Evolutionary conservation across 37 sponge, comb jelly and placozoan species (phyloP).

Genomic region (Crambe crambe): DNA sequence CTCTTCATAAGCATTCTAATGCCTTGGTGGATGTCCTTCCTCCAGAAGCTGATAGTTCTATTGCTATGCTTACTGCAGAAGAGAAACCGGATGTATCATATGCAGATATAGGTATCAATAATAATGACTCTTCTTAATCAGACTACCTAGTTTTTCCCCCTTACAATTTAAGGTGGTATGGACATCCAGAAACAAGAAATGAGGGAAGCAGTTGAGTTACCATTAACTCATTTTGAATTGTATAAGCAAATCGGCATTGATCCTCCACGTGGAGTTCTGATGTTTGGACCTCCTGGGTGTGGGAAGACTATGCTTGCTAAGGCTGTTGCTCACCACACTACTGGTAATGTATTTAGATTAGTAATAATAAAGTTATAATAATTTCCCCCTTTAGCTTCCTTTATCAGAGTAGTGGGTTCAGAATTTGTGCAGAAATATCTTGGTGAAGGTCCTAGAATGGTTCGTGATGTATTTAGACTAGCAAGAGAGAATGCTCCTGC

Average conservation of each 20-base stretch:
- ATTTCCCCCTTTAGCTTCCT: slow-evolving; percentile 63
- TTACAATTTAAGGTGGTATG: slow-evolving; percentile 92
- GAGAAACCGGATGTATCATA: slow-evolving; percentile 96
- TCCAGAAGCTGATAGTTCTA: slow-evolving; percentile 96
- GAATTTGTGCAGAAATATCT: slow-evolving; percentile 99
- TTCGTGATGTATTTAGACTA: slow-evolving; percentile 95
- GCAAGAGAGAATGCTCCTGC: slow-evolving; percentile 98
- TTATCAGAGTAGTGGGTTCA: slow-evolving; percentile 96
- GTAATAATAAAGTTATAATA: not conserved
- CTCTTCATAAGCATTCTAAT: slow-evolving; percentile 98
- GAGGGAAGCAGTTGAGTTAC: slow-evolving; percentile 96
- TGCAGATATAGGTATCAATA: slow-evolving; percentile 76
- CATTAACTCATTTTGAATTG: slow-evolving; percentile 95
- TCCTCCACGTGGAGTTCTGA: slow-evolving; percentile 98
- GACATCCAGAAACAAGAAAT: slow-evolving; percentile 99
- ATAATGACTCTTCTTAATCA: not conserved
- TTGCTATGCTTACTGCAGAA: slow-evolving; percentile 92
- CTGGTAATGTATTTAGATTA: slow-evolving; percentile 24
- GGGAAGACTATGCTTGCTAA: slow-evolving; percentile 99
- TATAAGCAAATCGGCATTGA: slow-evolving; percentile 99
- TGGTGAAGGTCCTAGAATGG: slow-evolving; percentile 98
- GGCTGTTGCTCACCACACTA: slow-evolving; percentile 93
- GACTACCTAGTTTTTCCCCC: not conserved
- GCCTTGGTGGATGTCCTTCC: slow-evolving; percentile 97
- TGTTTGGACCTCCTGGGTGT: slow-evolving; percentile 98